These are phyloP conservation scores for Dendrocopos noguchii DNA, from an alignment of 2,113 vertebrate species.

Conservation along the genomic window DNA sequence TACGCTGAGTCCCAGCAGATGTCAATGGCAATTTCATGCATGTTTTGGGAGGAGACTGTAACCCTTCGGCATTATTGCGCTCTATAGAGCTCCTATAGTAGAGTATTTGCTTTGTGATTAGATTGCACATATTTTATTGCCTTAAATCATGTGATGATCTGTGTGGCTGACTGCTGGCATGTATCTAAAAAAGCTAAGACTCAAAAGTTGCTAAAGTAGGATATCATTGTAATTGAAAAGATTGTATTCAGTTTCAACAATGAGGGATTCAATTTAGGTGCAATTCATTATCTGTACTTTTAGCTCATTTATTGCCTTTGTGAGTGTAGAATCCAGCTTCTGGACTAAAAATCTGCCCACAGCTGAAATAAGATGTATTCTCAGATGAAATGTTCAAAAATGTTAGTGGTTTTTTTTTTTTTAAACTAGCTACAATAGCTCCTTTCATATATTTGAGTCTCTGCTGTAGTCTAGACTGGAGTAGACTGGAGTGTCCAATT, in stretches of 20 bases:
- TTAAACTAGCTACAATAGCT: neutral
- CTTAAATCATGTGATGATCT: neutral
- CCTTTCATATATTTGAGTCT: neutral
- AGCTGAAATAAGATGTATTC: neutral
- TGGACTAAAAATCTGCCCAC: neutral
- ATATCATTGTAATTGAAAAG: neutral
- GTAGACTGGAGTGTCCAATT: neutral
- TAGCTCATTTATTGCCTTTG: neutral
- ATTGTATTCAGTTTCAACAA: neutral
- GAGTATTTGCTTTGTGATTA: neutral
- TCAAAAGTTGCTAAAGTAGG: neutral
- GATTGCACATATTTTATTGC: neutral
- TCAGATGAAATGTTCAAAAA: neutral
- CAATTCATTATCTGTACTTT: neutral
- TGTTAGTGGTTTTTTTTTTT: constrained; percentile 12
- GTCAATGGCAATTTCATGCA: neutral
- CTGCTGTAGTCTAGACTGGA: neutral
- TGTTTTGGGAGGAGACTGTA: neutral
- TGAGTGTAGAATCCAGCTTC: neutral
- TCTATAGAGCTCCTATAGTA: neutral
- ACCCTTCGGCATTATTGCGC: neutral
- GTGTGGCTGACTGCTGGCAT: neutral
- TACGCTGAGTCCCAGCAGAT: neutral
- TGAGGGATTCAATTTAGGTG: neutral
- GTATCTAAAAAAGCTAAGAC: neutral